Evolutionary conservation across 1,140 invertebrate genomes (phyloP), one percentile per base, ranked within the genome.

Genomic region (Dendroctonus valens): DNA sequence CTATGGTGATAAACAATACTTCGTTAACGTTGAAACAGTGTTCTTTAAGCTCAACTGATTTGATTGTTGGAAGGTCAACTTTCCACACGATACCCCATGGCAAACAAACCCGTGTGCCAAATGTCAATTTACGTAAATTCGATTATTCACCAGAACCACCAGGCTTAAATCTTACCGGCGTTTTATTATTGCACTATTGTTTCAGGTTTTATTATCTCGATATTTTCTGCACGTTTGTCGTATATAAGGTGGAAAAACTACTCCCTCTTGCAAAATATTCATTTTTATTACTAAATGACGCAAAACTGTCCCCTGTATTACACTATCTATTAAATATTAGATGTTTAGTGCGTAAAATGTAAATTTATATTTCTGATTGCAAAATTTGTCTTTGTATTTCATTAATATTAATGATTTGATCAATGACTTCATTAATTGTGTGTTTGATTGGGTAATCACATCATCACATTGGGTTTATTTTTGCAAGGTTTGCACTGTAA

Each of bases 31-130:
- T 52, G 14, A 52, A 52, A 52, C 9, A 26, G 26, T 52, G n/a
- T 15, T 5, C 9, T 26, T 52, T 5, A 9, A 52, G n/a, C 9
- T 14, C n/a, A 52, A 52, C 14, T 48, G 46, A 7, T 52, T 26
- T 26, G 8, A 52, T 9, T 52, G n/a, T n/a, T 52, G 50, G 37
- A 52, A 26, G 9, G 15, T 52, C 50, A 52, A 52, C 8, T 52
- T 52, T 52, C 37, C 50, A 52, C 50, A 52, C 50, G 50, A 9
- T n/a, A 14, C 26, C 50, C 50, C 26, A 52, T 9, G 5, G 50
- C 50, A 52, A 52, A 52, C 50, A 52, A 52, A 52, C 50, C 50
- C 50, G 50, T 52, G 50, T 52, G 50, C 42, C 42, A 46, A 46
- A 51, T 51, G 7, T 15, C 9, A 51, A 12, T 51, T 15, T 51